phyloP scores from a whole-genome alignment of 1,140 invertebrate genomes.

The Hermatobates lingyangjiaoensis region DNA sequence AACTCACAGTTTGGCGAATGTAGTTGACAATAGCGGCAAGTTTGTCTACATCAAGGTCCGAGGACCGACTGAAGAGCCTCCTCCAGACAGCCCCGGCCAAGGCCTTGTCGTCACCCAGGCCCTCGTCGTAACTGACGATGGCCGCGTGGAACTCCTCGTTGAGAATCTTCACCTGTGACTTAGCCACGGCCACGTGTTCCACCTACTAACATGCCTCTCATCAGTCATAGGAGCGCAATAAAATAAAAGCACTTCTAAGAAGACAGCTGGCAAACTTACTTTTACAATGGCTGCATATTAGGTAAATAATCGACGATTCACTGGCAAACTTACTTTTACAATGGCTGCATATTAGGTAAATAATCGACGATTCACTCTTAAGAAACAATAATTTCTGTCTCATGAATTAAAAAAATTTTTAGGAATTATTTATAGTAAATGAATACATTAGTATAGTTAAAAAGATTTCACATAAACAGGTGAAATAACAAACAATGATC shows the following conservation, averaged over 20 bases:
- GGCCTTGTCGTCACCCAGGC: slow-evolving; percentile 44
- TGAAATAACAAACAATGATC: too few species aligned
- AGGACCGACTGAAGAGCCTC: slow-evolving; percentile 43
- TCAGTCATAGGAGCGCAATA: not conserved
- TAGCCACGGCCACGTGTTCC: slow-evolving; percentile 32
- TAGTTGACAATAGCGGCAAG: slow-evolving; percentile 48
- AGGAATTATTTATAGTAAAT: too few species aligned
- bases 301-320: not conserved
- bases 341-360: too few species aligned
- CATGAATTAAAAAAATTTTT: too few species aligned
- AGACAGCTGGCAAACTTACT: not conserved
- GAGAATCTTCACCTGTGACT: slow-evolving; percentile 23
- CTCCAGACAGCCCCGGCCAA: slow-evolving; percentile 70
- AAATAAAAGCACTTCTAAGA: not conserved
- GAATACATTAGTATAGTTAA: too few species aligned
- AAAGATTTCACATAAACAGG: too few species aligned
- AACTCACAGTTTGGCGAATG: slow-evolving; percentile 43
- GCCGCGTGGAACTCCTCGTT: slow-evolving; percentile 65
- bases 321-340: too few species aligned
- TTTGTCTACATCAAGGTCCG: slow-evolving; percentile 32
- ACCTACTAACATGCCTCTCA: slow-evolving; percentile 23
- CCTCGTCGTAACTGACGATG: slow-evolving; percentile 71
- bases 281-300: not conserved
- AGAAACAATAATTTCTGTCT: too few species aligned
- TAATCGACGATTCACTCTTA: too few species aligned